phyloP scores from a whole-genome alignment of 2,797 vertebrate genomes.

The Darevskia mixta region DNA sequence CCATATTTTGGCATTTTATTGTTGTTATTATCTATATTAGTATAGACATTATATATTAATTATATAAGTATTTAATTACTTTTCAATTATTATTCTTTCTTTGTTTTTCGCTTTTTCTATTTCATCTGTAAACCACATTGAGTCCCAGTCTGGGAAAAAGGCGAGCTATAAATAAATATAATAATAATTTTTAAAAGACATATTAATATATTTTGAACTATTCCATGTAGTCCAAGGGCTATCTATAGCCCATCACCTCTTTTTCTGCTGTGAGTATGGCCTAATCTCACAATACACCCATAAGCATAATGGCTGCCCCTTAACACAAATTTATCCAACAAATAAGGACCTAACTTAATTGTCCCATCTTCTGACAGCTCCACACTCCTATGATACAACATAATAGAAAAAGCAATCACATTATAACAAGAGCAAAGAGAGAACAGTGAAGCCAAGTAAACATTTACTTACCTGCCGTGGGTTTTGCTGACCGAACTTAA shows the following conservation, averaged over 20 bases:
- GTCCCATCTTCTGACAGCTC: background rate
- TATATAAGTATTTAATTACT: too few species aligned
- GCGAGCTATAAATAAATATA: too few species aligned
- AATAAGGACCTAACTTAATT: background rate
- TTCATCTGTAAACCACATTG: too few species aligned
- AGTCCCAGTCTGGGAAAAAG: too few species aligned
- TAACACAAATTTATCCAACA: background rate
- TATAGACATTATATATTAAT: too few species aligned
- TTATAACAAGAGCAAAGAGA: background rate
- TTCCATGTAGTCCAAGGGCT: too few species aligned
- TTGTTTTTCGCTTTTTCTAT: too few species aligned
- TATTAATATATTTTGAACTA: too few species aligned
- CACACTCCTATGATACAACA: too few species aligned
- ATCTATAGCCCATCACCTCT: background rate
- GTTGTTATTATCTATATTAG: too few species aligned
- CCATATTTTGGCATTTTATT: background rate
- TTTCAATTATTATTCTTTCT: too few species aligned
- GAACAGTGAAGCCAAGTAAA: background rate
- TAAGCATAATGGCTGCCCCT: background rate
- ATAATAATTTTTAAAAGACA: too few species aligned
- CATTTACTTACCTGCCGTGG: slow-evolving; percentile 79
- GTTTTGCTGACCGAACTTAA: slow-evolving; percentile 88
- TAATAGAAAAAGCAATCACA: background rate
- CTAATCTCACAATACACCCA: background rate
- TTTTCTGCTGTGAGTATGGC: background rate